Conservation (phyloP, 2,113 vertebrate species). For the Cyanocitta stelleri region DNA sequence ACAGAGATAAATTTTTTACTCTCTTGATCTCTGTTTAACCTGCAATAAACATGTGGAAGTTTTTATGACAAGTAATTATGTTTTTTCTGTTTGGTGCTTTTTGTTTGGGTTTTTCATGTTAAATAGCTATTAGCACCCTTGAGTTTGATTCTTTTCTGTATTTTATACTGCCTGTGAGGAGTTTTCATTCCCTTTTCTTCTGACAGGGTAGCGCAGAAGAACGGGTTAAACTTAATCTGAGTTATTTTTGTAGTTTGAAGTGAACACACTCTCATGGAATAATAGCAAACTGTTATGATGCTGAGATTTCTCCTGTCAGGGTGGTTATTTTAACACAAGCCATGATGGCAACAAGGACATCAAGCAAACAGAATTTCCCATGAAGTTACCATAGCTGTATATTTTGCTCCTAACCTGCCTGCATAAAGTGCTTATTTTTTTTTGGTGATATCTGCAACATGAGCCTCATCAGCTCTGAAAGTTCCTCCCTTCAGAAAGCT, state of each 20-base stretch:
- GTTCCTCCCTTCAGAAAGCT: neutral
- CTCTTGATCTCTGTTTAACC: neutral
- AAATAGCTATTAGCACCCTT: neutral
- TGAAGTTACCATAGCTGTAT: rapidly evolving
- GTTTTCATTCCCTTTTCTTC: neutral
- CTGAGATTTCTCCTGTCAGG: neutral
- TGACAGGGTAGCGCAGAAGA: neutral
- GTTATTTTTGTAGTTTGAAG: neutral
- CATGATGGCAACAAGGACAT: neutral
- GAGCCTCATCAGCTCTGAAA: neutral
- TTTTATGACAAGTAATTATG: neutral
- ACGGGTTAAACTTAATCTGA: neutral
- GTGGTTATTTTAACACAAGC: neutral
- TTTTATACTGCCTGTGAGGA: neutral
- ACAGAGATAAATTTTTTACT: neutral
- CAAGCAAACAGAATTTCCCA: neutral
- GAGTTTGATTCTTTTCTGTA: neutral
- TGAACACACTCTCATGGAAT: neutral
- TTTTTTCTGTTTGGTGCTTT: neutral
- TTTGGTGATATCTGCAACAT: neutral
- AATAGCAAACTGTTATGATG: neutral
- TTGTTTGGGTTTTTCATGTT: neutral
- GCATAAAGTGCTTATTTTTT: neutral
- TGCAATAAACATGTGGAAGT: neutral
- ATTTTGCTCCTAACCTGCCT: neutral